Evolutionary conservation across 1,140 invertebrate genomes (phyloP), one percentile per base, ranked within the genome.

Genomic region (Drosophila murphyi): DNA sequence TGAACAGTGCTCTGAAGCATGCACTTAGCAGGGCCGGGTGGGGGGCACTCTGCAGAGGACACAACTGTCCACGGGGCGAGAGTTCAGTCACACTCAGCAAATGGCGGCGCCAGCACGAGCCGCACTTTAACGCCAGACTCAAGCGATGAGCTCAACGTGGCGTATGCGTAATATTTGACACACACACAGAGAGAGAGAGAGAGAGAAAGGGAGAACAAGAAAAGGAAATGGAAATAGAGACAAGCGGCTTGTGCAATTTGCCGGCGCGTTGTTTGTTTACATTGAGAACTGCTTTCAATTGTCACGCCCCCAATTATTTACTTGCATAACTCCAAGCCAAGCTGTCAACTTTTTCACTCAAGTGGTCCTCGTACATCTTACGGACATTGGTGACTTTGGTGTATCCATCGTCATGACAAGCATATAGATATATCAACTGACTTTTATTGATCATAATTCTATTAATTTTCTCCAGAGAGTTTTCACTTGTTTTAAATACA

Each of bases 131-230:
- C 61, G 47, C 41, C 52, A 28, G 12, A 50, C 10, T 20, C 55
- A 32, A 43, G 34, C 12, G 54, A 57, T 34, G 52, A 54, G 41
- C 60, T 51, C 61, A 37, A 62, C 47, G 34, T 7, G 80, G 80
- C 80, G 80, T 85, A 77, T 83, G 69, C 69, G 71, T 86, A 64
- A 85, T 86, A 85, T 83, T 77, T 61, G 48, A 64, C 51, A 37
- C 12, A 37, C 20, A 31, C 31, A 51, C 7, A 35, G 57, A 41
- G 48, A 12, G 4, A 62, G 63, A 31, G 56, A 41, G 45, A 76
- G 34, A 10, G 3, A 35, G 20, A 47, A 20, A 5, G 3, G 12
- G n/a, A 20, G 20, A 20, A 12, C 12, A 12, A 12, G 12, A 12
- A 12, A 12, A 2, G 20, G 20, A 20, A 20, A 20, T 20, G 20